Evolutionary conservation across 2,797 vertebrate genomes (phyloP), one percentile per base, ranked within the genome.

Genomic region (Xenops minutus): DNA sequence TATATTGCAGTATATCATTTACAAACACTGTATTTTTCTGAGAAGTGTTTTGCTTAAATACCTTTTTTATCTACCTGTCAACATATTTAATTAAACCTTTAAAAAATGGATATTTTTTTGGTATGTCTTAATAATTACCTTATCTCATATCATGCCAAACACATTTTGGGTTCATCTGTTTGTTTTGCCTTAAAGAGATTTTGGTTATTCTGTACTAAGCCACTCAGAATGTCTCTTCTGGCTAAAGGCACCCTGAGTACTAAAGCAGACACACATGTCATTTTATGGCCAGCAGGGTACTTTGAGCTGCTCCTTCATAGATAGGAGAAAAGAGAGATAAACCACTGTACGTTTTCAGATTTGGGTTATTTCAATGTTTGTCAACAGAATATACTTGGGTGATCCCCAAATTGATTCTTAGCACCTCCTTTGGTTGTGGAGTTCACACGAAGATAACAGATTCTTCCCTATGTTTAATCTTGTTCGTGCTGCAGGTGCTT

Each of bases 11-110:
- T 61, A 66, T 21, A 58, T 54, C 85, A 88, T 51, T 36, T 74
- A 82, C 73, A 90, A 95, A 93, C 85, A 67, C 62, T 88, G 95
- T 32, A 24, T 89, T 96, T 97, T 95, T 95, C 89, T 96, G 82
- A 96, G 80, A 90, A 93, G 95, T 92, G 73, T 86, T 92, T 68
- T 51, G 17, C 39, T 97, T 94, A 95, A 94, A 82, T 95, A 93
- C 77, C 92, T 85, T 90, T 91, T 88, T 95, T 88, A 89, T 39
- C 1, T 66, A 24, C 19, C 17, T 71, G 29, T 44, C 30, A 43
- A 23, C 44, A 29, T 49, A 43, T 61, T 69, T 89, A 93, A 78
- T 90, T 43, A 63, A 44, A 44, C 62, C 77, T 95, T 96, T 88
- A 89, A 97, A 95, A 79, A 62, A 34, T 32, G 75, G 10, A 7